Evolutionary conservation across 2,888 invertebrate genomes (phyloP).

Genomic region (Sicus ferrugineus): DNA sequence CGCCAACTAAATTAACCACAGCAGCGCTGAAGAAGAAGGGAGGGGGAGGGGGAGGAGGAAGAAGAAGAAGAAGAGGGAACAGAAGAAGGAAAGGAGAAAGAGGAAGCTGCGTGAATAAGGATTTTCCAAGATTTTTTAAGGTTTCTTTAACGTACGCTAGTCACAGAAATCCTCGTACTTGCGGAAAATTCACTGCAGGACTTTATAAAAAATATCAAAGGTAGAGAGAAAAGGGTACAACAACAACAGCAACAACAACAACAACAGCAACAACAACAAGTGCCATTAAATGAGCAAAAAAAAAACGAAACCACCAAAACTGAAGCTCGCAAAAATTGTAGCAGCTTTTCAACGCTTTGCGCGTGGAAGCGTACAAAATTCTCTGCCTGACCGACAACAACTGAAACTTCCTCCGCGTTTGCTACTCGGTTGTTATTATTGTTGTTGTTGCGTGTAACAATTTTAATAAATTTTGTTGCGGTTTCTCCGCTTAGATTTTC

Average conservation of each 20-base stretch:
- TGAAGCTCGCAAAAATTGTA: neutral
- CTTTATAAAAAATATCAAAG: too few relatives aligned
- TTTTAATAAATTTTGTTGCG: neutral
- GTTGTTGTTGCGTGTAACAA: neutral
- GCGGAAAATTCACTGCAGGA: too few relatives aligned
- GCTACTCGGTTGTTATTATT: neutral
- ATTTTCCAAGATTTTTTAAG: too few relatives aligned
- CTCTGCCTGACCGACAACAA: constrained; percentile 5
- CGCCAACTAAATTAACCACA: neutral
- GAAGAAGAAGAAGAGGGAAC: neutral
- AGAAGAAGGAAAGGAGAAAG: neutral
- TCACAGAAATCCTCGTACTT: too few relatives aligned
- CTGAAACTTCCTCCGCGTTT: neutral
- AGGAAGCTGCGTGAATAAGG: too few relatives aligned
- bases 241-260: too few relatives aligned
- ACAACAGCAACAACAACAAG: too few relatives aligned
- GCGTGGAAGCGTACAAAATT: constrained; percentile 22
- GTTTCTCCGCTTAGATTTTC: too few relatives aligned
- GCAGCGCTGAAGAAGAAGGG: neutral
- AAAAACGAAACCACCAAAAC: neutral
- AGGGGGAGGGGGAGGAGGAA: neutral
- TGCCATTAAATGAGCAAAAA: too few relatives aligned
- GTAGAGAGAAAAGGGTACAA: too few relatives aligned
- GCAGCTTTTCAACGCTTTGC: constrained; percentile 4
- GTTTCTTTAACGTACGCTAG: too few relatives aligned